Evolutionary conservation across 2,113 vertebrate species (phyloP), one percentile per base, ranked within the genome.

Genomic region (Corythornis cristatus): DNA sequence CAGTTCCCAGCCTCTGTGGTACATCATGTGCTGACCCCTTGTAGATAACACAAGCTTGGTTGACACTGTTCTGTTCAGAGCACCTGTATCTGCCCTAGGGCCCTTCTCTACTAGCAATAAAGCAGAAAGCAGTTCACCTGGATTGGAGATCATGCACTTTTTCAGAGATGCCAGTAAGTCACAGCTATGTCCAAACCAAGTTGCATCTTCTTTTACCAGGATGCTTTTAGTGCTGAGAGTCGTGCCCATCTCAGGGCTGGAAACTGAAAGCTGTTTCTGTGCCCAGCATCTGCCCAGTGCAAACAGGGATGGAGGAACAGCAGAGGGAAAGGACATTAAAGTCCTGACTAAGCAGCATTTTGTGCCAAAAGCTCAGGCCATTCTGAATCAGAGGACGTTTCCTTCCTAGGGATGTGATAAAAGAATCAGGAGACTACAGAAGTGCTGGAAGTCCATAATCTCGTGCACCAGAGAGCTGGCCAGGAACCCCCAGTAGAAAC

Each of bases 231-330:
- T 23, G 20, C 45, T 35, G 26, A 31, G 33, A n/a, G 29, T 45
- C 0, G 0, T 62, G 37, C n/a, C 58, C 6, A 3, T 26, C 62
- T 60, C 13, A 2, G 40, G 29, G 22, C 66, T 68, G 71, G 37
- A 80, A 35, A 45, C 22, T 67, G 58, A 75, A 76, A 54, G n/a
- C 29, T 0, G 1, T 67, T 71, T 21, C 51, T 20, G 33, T 57
- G 50, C 29, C 83, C 71, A 68, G 35, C 22, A 9, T 88, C 72
- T 83, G 75, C 45, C 40, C 45, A 45, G 7, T 26, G 15, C 45
- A 25, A 62, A 37, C 12, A 56, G 61, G 33, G 9, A 3, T 56
- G 31, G 6, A 74, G 17, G 17, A 46, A 15, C 64, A 83, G 46
- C 51, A 46, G 21, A 61, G 7, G 50, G n/a, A 68, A 64, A 61